phyloP scores from a whole-genome alignment of 2,797 vertebrate genomes.

The Erpetoichthys calabaricus region DNA sequence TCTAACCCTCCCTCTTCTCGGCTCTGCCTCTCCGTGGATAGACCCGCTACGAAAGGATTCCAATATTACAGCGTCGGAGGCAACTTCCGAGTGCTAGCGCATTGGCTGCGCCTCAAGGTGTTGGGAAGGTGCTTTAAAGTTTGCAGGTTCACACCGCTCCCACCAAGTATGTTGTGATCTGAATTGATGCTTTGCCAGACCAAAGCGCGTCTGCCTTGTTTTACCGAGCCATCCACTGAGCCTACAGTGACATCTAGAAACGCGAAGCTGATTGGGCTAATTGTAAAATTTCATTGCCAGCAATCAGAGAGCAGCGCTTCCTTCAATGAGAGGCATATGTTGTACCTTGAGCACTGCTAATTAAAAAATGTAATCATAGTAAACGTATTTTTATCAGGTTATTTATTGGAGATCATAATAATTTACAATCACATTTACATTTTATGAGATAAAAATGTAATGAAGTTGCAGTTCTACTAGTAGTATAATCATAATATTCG shows the following conservation, averaged over 20 bases:
- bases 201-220: conserved; percentile 42
- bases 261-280: conserved; percentile 43
- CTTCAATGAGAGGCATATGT: conserved; percentile 24
- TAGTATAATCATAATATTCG: no score
- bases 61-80: conserved; percentile 54
- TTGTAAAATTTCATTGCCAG: conserved; percentile 33
- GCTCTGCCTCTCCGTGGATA: conserved; percentile 36
- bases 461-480: no score
- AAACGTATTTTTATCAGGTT: no score
- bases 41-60: conserved; percentile 40
- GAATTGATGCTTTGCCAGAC: conserved; percentile 42
- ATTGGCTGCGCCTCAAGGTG: conserved; percentile 33
- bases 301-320: conserved; percentile 18
- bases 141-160: conserved; percentile 30
- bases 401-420: no score
- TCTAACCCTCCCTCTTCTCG: conserved; percentile 42
- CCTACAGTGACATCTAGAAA: conserved; percentile 32
- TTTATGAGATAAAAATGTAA: no score
- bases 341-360: conserved; percentile 6
- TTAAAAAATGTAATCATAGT: no score
- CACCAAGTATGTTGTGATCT: conserved; percentile 29
- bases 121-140: conserved; percentile 23
- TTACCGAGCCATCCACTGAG: conserved; percentile 33
- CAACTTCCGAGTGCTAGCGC: conserved; percentile 44
- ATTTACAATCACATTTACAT: no score